Evolutionary conservation across 2,113 vertebrate genomes (phyloP), one percentile per base, ranked within the genome.

Genomic region (Xerus inauris): DNA sequence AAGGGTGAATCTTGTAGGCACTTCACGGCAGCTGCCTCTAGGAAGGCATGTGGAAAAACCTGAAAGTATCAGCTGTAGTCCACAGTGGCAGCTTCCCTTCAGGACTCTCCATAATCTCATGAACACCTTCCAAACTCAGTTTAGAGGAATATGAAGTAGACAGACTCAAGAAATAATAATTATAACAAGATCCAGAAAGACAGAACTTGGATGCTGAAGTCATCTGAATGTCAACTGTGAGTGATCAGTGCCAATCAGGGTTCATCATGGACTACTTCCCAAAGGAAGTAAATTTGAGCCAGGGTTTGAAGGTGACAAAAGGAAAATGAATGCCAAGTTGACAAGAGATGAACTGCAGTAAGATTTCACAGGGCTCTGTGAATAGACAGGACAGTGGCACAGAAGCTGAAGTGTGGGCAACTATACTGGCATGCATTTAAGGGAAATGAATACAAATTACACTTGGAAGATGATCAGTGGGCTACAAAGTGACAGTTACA

Each of bases 271-370:
- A 75, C 93, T 67, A 24, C 88, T 91, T 94, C 95, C 86, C 93
- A 91, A 49, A 95, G 94, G 93, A 97, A 95, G 93, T n/a, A n/a
- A 71, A 26, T 26, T 0, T 10, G 64, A n/a, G 87, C 89, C 89
- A 83, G 89, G 67, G 89, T 75, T 79, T 94, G 86, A 93, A 96
- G 82, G 91, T 83, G 94, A 94, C 89, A 96, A 64, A 91, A 85
- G 67, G 67, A 49, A 93, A 89, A 59, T 0, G n/a, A 91, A 59
- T 13, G 71, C 93, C 79, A 84, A 89, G 42, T 4, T 93, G 79
- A 96, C 72, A 65, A 42, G 71, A 94, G 86, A 93, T 59, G 69
- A 87, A 87, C 10, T 89, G n/a, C 83, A 72, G 45, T 13, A 65
- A 67, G 91, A 92, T 80, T 91, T 83, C 82, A n/a, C n/a, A 20